phyloP scores from a whole-genome alignment of 2,888 invertebrate species.

The Mythimna impura region DNA sequence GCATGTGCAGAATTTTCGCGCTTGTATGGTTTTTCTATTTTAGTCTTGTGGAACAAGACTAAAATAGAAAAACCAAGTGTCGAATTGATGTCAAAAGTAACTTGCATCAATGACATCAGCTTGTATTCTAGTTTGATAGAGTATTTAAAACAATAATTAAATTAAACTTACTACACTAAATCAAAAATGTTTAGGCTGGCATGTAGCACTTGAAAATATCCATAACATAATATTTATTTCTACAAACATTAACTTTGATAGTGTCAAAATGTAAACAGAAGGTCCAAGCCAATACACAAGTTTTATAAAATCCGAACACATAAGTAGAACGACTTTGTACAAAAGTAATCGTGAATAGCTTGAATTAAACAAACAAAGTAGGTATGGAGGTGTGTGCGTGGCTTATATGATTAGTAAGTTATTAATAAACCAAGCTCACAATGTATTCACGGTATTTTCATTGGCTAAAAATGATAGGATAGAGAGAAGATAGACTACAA shows the following conservation, averaged over 20 bases:
- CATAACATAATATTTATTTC: neutral
- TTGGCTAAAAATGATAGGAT: neutral
- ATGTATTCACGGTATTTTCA: neutral
- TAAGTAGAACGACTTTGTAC: constrained; percentile 28
- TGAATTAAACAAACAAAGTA: constrained; percentile 42
- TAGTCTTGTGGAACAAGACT: too few relatives aligned
- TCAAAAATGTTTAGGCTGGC: too few relatives aligned
- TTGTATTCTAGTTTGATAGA: too few relatives aligned
- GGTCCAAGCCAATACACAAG: neutral
- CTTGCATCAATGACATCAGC: neutral
- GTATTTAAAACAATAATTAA: too few relatives aligned
- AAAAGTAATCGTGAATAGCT: constrained; percentile 17
- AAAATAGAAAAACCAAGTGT: too few relatives aligned
- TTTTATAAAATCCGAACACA: constrained; percentile 21
- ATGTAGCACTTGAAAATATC: neutral
- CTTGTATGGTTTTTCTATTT: neutral
- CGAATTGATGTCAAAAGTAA: neutral
- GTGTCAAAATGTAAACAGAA: constrained; percentile 9
- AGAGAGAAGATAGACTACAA: too few relatives aligned
- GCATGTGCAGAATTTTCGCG: too few relatives aligned
- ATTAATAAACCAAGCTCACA: constrained; percentile 21
- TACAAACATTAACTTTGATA: neutral
- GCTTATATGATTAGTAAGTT: neutral
- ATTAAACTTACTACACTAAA: too few relatives aligned
- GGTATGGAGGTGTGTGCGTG: neutral